Base-by-base conservation (phyloP, 2,888 invertebrate genomes). In the Diloba caeruleocephala region DNA sequence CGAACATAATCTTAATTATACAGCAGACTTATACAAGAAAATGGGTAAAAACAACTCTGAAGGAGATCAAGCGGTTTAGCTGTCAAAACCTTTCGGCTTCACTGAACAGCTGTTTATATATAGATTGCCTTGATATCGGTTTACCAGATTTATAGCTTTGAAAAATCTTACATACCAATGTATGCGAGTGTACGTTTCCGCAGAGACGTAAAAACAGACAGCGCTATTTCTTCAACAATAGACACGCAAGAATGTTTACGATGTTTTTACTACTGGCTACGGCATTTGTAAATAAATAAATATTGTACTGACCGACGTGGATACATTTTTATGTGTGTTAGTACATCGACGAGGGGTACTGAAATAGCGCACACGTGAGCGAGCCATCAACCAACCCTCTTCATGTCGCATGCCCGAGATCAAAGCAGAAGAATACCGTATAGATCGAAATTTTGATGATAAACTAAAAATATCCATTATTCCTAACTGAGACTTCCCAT, bases 181-280 rank as follows among this genome's bases (percentile, higher is more conserved):
- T 31, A 67, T 56, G 34, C 58, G 57, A 64, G 62, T 64, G 64
- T 79, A 78, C 65, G 57, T 70, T 69, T 68, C 66, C 60, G 57
- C 53, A 65, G 44, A 63, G 37, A 74, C 71, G 77, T 77, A 79
- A 83, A 84, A 82, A 83, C 76, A 45, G 58, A 59, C 71, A 56
- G 42, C 56, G 68, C 65, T 66, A 72, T 78, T 75, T 69, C 63
- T 67, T 74, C 63, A 74, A 82, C 81, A 82, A 82, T 81, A 72
- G 80, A 78, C 77, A 78, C 76, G 79, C 76, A 62, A 76, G 67
- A 76, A 77, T 76, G 69, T 85, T 84, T 85, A 85, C 80, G 81
- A 82, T 70, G 76, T 77, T 84, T 83, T 85, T 83, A 82, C 76
- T 77, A 67, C 74, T 53, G 63, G 31, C 53, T 44, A 53, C 45